Base-by-base conservation (phyloP, 2,797 vertebrate species). In the Pristis pectinata region DNA sequence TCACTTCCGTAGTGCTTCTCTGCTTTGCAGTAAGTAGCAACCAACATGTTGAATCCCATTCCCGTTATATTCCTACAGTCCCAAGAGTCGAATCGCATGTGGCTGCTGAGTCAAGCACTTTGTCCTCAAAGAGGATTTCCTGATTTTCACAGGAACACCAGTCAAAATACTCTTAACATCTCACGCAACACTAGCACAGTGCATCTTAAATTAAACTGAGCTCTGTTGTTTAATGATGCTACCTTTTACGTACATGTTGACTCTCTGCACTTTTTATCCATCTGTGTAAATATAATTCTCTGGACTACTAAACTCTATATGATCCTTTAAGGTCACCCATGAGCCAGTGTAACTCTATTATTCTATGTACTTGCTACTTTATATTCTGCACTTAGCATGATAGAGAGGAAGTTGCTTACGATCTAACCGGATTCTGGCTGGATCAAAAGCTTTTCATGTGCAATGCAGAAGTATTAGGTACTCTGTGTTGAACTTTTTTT, bases 61-160 rank as follows among this genome's bases (percentile, higher is more conserved):
- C 79, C 79, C n/a, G 80, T 82, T 49, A 82, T 8, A 9, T 49
- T 49, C 80, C 80, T 27, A 10, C 8, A 49, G 44, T 53, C 49
- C 80, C 80, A 53, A 49, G 44, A 83, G 44, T 1, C 9, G 22
- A 49, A 49, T 30, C 22, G 24, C 10, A 41, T 53, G 44, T 83
- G 80, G 44, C 22, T 27, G 80, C 80, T 83, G 80, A 53, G 80
- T 83, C 80, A 80, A 80, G 44, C 80, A 41, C 79, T 80, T 44
- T 80, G 41, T 80, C 44, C 79, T 80, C 37, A 30, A 83, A 83
- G 80, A 83, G 80, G 80, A 83, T 83, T 53, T 53, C 80, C 80
- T 83, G 80, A 17, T 83, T 53, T 53, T 53, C 44, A 83, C 80
- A 83, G 80, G 41, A 83, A 83, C 80, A 30, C 44, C 80, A 49